Evolutionary conservation across 2,888 invertebrate genomes (phyloP).

Genomic region (Trilocha varians): DNA sequence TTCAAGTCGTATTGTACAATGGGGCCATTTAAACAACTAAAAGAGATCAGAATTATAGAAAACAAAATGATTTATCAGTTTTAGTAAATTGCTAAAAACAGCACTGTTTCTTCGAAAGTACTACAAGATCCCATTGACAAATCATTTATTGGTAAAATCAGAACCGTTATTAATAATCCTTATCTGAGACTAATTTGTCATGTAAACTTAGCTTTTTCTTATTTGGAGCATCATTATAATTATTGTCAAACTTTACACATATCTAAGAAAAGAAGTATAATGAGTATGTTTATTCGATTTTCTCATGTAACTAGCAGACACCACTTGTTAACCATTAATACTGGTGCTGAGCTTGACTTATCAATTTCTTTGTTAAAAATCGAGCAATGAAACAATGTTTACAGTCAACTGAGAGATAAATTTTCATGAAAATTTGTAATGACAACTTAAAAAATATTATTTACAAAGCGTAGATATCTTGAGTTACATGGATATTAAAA

Average conservation of each 20-base stretch:
- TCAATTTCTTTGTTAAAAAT: too few relatives aligned
- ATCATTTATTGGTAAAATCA: neutral
- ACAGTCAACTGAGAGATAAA: conserved; percentile 7
- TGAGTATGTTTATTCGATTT: too few relatives aligned
- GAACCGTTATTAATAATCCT: neutral
- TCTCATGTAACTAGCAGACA: too few relatives aligned
- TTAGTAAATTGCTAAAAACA: too few relatives aligned
- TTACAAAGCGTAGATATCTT: conserved; percentile 58
- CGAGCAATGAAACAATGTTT: too few relatives aligned
- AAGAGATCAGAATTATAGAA: neutral
- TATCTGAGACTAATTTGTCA: neutral
- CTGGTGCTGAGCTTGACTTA: too few relatives aligned
- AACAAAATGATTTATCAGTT: neutral
- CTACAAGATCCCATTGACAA: too few relatives aligned
- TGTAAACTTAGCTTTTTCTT: neutral
- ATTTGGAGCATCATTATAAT: conserved; percentile 41
- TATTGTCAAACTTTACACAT: conserved; percentile 68
- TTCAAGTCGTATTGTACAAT: neutral
- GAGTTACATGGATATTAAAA: conserved; percentile 18
- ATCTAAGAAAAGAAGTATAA: conserved; percentile 41
- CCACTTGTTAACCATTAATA: too few relatives aligned
- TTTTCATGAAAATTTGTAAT: conserved; percentile 53
- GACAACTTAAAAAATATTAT: conserved; percentile 66
- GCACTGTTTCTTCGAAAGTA: too few relatives aligned
- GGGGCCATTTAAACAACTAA: neutral